Conservation (phyloP, 1,140 invertebrate species). For the Bombyx mandarina region DNA sequence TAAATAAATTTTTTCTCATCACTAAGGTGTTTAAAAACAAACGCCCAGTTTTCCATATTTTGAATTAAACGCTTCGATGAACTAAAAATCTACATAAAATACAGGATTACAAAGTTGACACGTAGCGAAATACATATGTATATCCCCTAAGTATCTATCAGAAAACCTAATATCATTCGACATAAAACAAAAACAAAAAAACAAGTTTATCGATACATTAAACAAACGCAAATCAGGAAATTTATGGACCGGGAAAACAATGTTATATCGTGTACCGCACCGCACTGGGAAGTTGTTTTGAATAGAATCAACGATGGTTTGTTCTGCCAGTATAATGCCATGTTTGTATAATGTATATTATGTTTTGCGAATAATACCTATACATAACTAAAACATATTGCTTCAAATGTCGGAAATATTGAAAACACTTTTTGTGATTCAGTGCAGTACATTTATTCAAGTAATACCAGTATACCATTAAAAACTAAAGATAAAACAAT, state of each 20-base stretch:
- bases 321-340: background rate
- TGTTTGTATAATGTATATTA: background rate
- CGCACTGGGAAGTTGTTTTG: no score
- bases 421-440: background rate
- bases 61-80: background rate
- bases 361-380: background rate
- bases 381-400: background rate
- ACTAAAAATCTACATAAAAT: no score
- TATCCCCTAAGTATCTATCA: background rate
- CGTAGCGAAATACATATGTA: background rate
- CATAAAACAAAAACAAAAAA: background rate
- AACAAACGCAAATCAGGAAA: constrained; percentile 7
- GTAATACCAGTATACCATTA: background rate
- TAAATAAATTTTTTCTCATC: no score
- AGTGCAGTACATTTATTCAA: background rate
- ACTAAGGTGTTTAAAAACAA: background rate
- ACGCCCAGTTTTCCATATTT: background rate
- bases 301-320: background rate
- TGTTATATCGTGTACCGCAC: constrained; percentile 1
- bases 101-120: background rate
- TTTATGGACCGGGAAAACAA: constrained; percentile 8
- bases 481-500: background rate
- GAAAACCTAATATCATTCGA: background rate
- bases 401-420: background rate
- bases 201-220: constrained; percentile 4